These are phyloP conservation scores for Balaeniceps rex DNA, from an alignment of 2,113 vertebrate genomes.

Conservation along the genomic window DNA sequence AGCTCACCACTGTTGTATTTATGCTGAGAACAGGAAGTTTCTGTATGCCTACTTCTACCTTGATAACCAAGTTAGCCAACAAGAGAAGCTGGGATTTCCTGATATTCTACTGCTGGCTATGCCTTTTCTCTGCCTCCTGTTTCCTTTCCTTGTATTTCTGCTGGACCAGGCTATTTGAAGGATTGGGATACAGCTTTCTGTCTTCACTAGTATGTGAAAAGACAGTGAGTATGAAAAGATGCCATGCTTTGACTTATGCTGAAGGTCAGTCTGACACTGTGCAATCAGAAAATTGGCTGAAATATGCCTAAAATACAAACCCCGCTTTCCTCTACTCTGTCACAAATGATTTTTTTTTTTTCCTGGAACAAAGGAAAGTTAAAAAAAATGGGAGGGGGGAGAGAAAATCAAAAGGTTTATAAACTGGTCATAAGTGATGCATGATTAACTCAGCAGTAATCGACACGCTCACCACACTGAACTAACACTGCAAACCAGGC, in stretches of 20 bases:
- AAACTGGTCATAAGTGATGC: not conserved
- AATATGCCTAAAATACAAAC: not conserved
- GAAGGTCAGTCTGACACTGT: not conserved
- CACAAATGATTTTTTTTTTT: not conserved
- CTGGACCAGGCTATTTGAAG: not conserved
- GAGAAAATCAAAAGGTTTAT: not conserved
- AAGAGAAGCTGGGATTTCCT: not conserved
- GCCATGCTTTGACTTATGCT: not conserved
- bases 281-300: not conserved
- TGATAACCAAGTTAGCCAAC: not conserved
- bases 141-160: not conserved
- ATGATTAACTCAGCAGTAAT: not conserved
- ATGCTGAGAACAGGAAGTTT: not conserved
- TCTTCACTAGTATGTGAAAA: not conserved
- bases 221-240: not conserved
- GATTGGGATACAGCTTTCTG: not conserved
- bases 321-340: not conserved
- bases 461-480: not conserved
- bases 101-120: not conserved
- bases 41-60: not conserved
- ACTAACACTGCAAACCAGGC: not conserved
- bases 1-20: not conserved
- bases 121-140: not conserved
- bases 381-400: rapidly evolving
- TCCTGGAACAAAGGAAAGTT: not conserved